phyloP scores from a whole-genome alignment of 2,113 vertebrate species.

The Mobula hypostoma region DNA sequence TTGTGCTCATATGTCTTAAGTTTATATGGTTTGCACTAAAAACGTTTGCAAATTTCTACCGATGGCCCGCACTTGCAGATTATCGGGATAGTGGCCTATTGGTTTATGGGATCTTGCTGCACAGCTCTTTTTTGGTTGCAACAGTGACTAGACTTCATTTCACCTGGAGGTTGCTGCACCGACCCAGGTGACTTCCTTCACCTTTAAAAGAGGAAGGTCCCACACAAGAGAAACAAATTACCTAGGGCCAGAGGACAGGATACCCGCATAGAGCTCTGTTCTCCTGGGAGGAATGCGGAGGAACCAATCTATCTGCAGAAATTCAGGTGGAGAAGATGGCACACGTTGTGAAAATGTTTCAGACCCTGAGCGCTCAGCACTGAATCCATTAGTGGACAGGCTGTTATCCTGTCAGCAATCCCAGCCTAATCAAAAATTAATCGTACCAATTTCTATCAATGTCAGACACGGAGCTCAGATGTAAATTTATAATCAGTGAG shows the following conservation, averaged over 20 bases:
- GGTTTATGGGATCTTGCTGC: neutral
- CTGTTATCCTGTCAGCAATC: neutral
- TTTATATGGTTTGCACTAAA: too few relatives aligned
- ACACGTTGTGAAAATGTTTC: neutral
- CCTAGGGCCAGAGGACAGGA: too few relatives aligned
- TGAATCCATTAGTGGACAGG: neutral
- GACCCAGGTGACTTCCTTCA: too few relatives aligned
- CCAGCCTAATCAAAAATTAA: neutral
- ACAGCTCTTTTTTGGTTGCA: neutral
- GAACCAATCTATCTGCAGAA: neutral
- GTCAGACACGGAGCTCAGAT: neutral
- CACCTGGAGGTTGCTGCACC: neutral
- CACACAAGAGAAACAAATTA: too few relatives aligned
- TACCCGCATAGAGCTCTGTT: too few relatives aligned
- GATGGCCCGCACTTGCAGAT: neutral
- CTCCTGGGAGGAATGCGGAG: neutral
- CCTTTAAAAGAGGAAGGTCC: too few relatives aligned
- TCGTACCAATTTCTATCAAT: neutral
- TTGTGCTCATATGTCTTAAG: too few relatives aligned
- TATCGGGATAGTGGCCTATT: neutral
- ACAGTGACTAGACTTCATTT: neutral
- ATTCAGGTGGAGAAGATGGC: neutral
- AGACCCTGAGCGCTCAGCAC: neutral
- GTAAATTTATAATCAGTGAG: conserved; percentile 8
- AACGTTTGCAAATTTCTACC: too few relatives aligned